Evolutionary conservation across 2,888 invertebrate genomes (phyloP), one percentile per base, ranked within the genome.

Genomic region (Parnassius mnemosyne): DNA sequence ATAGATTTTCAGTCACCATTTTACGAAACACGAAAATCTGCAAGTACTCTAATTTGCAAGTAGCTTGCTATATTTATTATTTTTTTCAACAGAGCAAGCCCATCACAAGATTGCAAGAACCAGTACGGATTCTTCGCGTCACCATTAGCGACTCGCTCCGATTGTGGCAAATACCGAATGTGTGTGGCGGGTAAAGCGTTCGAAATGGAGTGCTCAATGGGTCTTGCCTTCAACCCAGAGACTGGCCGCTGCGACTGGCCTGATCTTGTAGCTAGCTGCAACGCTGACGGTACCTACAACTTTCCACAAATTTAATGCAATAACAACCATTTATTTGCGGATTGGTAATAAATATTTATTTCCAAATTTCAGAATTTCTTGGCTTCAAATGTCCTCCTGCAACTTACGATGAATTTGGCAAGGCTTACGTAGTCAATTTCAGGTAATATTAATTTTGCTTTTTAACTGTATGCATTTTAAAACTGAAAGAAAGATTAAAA

Each of bases 241-340:
- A 92, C 88, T 12, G 94, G 94, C 67, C 93, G 94, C 53, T 97
- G 97, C 76, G 96, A 97, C 74, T 97, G 96, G 96, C 95, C 97
- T 3, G 96, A 96, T 79, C 93, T 94, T 73, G 96, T 96, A 0
- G 78, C 93, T 1, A 92, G 93, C 55, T 96, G 96, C 77, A 94
- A 96, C 34, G 68, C 71, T 67, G 74, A 77, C 93, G 94, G 88
- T 85, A 71, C 13, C 67, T 63, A 44, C 12, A 51, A 42, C 34
- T 53, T 13, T 16, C n/a, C 3, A 34, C 20, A 25, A 57, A 59
- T 10, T 10, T 13, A 20, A 10, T 53, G 10, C 13, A 16, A 47
- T 34, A 11, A 57, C 13, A 3, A 56, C 3, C 11, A 49, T 49
- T 1, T 13, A 11, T 7, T 10, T n/a, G 10, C 5, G 9, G 42